A percentile compares a stretch with the other conserved stretches of the same genome.
phyloP scores from a whole-genome alignment of 2,113 vertebrate genomes.

The Corydoras sp. region DNA sequence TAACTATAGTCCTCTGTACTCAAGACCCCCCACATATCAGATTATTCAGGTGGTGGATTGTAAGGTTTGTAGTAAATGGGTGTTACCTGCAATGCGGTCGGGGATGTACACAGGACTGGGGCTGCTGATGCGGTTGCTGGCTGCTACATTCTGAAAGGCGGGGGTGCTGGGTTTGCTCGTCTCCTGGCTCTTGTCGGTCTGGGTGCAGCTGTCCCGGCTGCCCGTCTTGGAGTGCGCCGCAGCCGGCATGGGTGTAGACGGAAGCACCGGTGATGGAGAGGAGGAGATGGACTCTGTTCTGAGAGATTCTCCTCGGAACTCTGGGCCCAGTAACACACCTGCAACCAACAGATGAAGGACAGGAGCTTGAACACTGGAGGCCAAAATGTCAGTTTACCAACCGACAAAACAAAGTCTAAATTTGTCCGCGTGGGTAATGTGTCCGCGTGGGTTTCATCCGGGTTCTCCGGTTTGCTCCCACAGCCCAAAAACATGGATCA shows the following conservation, averaged over 20 bases:
- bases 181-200: slow-evolving; percentile 80
- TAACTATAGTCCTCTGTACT: no score
- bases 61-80: neutral
- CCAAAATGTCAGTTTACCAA: no score
- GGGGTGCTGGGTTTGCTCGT: slow-evolving; percentile 68
- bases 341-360: neutral
- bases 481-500: no score
- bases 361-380: no score
- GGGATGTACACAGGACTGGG: slow-evolving; percentile 70
- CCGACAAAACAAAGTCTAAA: no score
- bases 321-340: slow-evolving; percentile 89
- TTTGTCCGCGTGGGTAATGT: no score
- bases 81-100: slow-evolving; percentile 64
- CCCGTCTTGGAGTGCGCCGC: slow-evolving; percentile 85
- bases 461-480: no score
- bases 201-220: slow-evolving; percentile 93
- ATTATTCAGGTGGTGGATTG: no score
- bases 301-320: slow-evolving; percentile 81
- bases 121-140: slow-evolving; percentile 59
- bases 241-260: slow-evolving; percentile 77
- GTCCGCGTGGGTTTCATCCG: no score
- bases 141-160: slow-evolving; percentile 60
- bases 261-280: slow-evolving; percentile 85
- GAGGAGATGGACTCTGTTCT: slow-evolving; percentile 84
- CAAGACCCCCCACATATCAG: no score